These are phyloP conservation scores for Bombyx huttoni DNA, from an alignment of 2,888 invertebrate genomes.

Conservation along the genomic window DNA sequence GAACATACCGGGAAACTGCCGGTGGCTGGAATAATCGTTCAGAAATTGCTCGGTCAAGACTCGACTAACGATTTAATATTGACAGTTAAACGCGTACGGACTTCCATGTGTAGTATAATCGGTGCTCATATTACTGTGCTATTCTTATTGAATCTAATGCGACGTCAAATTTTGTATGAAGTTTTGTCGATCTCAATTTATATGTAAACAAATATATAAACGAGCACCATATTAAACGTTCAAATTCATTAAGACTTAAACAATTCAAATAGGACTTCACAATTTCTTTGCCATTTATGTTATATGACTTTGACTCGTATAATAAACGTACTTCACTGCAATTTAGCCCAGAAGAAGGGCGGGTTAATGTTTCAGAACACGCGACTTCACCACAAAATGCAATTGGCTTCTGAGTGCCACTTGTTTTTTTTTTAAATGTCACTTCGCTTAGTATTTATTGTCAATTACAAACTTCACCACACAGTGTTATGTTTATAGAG, in stretches of 20 bases:
- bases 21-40: slow-evolving; percentile 27
- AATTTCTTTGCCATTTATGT: no score
- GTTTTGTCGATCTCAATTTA: no score
- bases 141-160: no score
- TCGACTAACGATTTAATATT: slow-evolving; percentile 20
- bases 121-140: no score
- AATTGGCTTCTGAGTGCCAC: slow-evolving; percentile 50
- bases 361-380: slow-evolving; percentile 53
- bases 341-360: slow-evolving; percentile 51
- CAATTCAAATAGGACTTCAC: no score
- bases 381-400: slow-evolving; percentile 56
- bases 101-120: no score
- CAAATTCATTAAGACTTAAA: no score
- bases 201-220: no score
- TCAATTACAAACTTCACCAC: slow-evolving; percentile 8
- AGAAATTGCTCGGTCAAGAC: slow-evolving; percentile 27
- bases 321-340: slow-evolving; percentile 26
- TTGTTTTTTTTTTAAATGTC: slow-evolving; percentile 29
- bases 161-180: no score
- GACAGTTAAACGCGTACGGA: slow-evolving; percentile 15
- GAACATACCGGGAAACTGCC: slow-evolving; percentile 30
- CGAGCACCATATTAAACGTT: no score
- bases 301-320: no score
- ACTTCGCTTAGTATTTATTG: slow-evolving; percentile 13
- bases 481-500: not conserved